Percentiles rank a stretch among this genome's conserved stretches.
Evolutionary conservation across 1,140 invertebrate species (phyloP).

Genomic region (Leptonema lineaticorne): DNA sequence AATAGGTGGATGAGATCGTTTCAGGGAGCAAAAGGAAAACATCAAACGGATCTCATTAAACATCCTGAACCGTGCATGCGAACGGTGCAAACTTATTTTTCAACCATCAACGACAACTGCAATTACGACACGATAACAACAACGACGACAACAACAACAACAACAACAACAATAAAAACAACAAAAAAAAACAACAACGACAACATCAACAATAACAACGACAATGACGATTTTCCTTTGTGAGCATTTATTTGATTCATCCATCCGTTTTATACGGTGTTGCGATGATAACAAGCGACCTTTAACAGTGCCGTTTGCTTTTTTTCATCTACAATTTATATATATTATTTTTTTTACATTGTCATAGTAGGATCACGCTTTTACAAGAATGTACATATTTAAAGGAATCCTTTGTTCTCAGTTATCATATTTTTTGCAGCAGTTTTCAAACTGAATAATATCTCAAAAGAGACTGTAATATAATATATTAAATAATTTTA

Average conservation of each 20-base stretch:
- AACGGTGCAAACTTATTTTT: conserved; percentile 27
- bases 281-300: conserved; percentile 38
- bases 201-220: conserved; percentile 38
- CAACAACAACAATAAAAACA: neutral
- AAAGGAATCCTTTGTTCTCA: no score
- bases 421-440: no score
- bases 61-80: conserved; percentile 1
- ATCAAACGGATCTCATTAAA: conserved; percentile 39
- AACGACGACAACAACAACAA: neutral
- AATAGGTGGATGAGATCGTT: neutral
- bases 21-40: conserved; percentile 24
- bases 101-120: neutral
- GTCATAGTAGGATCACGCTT: no score
- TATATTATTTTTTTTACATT: neutral
- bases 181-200: conserved; percentile 7
- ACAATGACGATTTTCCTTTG: conserved; percentile 40
- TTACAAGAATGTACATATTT: no score
- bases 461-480: no score
- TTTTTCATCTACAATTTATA: neutral
- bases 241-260: conserved; percentile 41
- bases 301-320: conserved; percentile 29
- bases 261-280: conserved; percentile 41
- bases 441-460: no score
- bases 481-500: no score
- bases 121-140: no score